Evolutionary conservation across 2,113 vertebrate species (phyloP).

Genomic region (Malaclemys terrapin): DNA sequence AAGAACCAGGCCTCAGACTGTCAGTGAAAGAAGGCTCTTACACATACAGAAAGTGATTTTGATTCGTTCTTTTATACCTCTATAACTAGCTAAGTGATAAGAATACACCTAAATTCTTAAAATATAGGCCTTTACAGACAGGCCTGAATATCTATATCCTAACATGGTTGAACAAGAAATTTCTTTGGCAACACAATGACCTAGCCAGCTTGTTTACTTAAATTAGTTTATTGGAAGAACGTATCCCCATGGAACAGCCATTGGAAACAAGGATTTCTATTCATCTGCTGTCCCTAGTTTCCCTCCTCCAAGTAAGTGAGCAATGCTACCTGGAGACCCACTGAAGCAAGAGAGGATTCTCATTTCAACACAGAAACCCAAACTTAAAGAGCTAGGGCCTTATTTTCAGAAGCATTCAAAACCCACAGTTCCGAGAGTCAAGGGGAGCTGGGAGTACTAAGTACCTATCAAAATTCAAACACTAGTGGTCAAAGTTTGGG

Average conservation of each 20-base stretch:
- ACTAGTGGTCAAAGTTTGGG: neutral
- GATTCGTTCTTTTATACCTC: no score
- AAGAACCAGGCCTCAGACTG: no score
- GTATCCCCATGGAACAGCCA: neutral
- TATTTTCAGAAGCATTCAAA: neutral
- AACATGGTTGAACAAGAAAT: neutral
- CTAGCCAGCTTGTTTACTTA: neutral
- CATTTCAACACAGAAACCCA: neutral
- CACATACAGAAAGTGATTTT: no score
- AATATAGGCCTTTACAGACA: no score
- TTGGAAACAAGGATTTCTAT: neutral
- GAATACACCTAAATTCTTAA: no score
- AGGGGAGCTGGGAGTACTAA: neutral
- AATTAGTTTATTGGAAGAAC: neutral
- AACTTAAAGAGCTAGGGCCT: neutral
- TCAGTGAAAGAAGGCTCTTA: no score
- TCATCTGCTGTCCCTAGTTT: neutral
- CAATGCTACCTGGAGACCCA: neutral
- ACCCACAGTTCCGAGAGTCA: neutral
- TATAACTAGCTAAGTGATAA: no score
- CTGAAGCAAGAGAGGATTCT: neutral
- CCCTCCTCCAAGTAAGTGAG: neutral
- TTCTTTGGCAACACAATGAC: neutral
- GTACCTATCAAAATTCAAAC: neutral
- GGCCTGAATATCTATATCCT: no score